Evolutionary conservation across 1,140 invertebrate species (phyloP).

Genomic region (Belonocnema kinseyi): DNA sequence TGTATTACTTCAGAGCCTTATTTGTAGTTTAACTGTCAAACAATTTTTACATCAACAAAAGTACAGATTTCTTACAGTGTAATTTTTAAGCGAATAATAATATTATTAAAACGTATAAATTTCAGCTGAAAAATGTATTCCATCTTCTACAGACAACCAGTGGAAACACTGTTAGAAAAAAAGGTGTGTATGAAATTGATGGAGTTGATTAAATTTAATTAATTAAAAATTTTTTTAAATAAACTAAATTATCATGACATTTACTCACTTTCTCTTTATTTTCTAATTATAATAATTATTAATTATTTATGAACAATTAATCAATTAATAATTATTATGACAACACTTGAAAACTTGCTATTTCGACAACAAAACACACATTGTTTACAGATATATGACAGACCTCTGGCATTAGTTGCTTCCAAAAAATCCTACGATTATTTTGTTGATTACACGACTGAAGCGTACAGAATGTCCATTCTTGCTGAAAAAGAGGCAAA

Average conservation of each 20-base stretch:
- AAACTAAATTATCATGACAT: background rate
- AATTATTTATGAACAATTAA: background rate
- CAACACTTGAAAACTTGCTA: slow-evolving; percentile 33
- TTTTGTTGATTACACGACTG: slow-evolving; percentile 56
- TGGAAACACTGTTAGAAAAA: slow-evolving; percentile 53
- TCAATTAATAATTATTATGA: too few species aligned
- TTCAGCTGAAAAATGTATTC: slow-evolving; percentile 35
- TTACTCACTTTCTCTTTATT: slow-evolving; percentile 17
- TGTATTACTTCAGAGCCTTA: slow-evolving; percentile 31
- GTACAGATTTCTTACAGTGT: background rate
- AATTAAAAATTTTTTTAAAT: background rate
- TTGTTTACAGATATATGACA: slow-evolving; percentile 44
- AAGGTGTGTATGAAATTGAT: slow-evolving; percentile 41
- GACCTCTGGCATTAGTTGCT: slow-evolving; percentile 53
- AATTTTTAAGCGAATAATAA: background rate
- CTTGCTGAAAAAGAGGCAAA: slow-evolving; percentile 52
- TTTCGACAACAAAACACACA: slow-evolving; percentile 25
- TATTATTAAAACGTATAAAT: slow-evolving; percentile 30
- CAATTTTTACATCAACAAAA: background rate
- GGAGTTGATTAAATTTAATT: background rate
- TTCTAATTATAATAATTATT: slow-evolving; percentile 3
- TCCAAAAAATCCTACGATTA: slow-evolving; percentile 55
- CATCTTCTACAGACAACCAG: slow-evolving; percentile 48
- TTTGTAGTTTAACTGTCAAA: slow-evolving; percentile 23
- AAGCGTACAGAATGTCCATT: slow-evolving; percentile 51